Conservation (phyloP, 2,113 vertebrate species). For the Elgaria multicarinata region DNA sequence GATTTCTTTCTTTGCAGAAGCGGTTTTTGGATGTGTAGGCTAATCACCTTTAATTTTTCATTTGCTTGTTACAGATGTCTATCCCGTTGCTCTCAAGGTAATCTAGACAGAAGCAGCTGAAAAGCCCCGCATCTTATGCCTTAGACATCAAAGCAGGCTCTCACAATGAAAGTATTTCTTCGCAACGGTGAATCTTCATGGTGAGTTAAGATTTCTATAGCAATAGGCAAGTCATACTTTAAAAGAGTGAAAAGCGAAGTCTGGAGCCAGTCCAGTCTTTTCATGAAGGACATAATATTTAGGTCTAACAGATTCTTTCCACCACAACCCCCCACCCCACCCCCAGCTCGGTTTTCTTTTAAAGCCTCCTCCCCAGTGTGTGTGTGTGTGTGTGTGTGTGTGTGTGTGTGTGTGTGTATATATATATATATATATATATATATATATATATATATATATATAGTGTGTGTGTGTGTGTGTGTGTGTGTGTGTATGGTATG, state of each 20-base stretch:
- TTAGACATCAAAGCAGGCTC: slow-evolving; percentile 95
- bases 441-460: not conserved
- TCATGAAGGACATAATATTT: slow-evolving; percentile 98
- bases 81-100: slow-evolving; percentile 86
- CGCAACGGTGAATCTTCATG: slow-evolving; percentile 99
- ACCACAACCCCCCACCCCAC: not conserved
- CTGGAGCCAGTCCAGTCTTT: slow-evolving; percentile 89
- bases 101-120: slow-evolving; percentile 90
- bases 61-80: slow-evolving; percentile 89
- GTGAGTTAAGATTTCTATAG: slow-evolving; percentile 99
- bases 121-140: slow-evolving; percentile 87
- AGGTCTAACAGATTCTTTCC: slow-evolving; percentile 84
- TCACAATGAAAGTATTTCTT: slow-evolving; percentile 96
- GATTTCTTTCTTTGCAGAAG: slow-evolving; percentile 71
- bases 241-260: slow-evolving; percentile 95
- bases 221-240: slow-evolving; percentile 98
- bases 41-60: slow-evolving; percentile 90
- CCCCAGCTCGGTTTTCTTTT: not conserved
- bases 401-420: not conserved
- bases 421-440: not conserved
- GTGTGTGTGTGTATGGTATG: not conserved
- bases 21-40: slow-evolving; percentile 68
- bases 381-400: not conserved
- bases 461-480: not conserved
- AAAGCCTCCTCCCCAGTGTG: not conserved